Conservation (phyloP, 2,888 invertebrate genomes). For the Drosophila atroscutellata region DNA sequence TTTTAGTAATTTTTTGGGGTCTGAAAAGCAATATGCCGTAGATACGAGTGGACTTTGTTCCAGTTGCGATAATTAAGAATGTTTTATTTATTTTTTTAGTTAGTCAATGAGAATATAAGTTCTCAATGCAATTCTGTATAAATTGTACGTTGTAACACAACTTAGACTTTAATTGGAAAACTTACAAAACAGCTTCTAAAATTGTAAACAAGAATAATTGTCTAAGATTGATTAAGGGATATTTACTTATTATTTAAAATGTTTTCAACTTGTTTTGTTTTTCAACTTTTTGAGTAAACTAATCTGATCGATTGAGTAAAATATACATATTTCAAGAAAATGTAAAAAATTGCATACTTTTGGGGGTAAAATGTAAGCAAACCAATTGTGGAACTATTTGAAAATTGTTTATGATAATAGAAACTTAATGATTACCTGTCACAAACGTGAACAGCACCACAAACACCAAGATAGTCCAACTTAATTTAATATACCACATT, state of each 20-base stretch:
- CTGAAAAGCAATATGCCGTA: background rate
- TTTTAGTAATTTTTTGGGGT: background rate
- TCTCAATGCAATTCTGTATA: background rate
- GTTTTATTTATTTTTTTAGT: background rate
- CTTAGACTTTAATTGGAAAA: background rate
- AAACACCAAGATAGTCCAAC: conserved; percentile 62
- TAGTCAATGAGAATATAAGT: background rate
- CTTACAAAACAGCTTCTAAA: background rate
- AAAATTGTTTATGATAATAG: background rate
- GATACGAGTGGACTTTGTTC: background rate
- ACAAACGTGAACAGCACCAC: conserved; percentile 66
- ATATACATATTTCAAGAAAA: too few species aligned
- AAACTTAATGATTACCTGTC: conserved; percentile 59
- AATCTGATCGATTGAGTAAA: background rate
- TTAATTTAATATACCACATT: conserved; percentile 67
- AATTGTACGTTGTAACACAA: background rate
- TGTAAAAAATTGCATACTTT: background rate
- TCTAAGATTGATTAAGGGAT: background rate
- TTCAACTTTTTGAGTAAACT: background rate
- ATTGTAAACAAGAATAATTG: background rate
- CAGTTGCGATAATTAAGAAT: background rate
- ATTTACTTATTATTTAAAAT: background rate
- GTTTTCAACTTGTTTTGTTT: background rate
- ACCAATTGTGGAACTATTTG: background rate
- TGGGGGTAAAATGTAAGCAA: background rate